Conservation (phyloP, 2,888 invertebrate genomes). For the Synanthedon andrenaeformis region DNA sequence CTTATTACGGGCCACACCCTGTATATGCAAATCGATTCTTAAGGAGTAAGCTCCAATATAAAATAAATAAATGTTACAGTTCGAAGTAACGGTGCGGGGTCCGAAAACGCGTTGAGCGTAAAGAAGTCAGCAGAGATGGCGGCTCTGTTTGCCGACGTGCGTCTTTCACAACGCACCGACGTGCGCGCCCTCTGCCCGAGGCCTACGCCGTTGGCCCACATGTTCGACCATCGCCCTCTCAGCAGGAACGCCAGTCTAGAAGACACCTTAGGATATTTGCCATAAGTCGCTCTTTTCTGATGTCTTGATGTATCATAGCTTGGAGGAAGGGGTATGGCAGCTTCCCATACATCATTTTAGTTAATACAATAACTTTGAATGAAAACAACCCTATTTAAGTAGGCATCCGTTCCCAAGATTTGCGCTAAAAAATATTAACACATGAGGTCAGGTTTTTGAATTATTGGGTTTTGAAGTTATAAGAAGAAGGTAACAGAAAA, state of each 20-base stretch:
- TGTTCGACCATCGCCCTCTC: slow-evolving; percentile 48
- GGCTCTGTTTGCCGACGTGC: slow-evolving; percentile 84
- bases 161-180: slow-evolving; percentile 78
- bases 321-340: too few relatives aligned
- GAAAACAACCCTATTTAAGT: too few relatives aligned
- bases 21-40: too few relatives aligned
- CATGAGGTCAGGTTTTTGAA: too few relatives aligned
- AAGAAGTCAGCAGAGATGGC: slow-evolving; percentile 92
- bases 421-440: too few relatives aligned
- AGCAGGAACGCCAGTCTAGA: slow-evolving; percentile 69
- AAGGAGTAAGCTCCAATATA: too few relatives aligned
- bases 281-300: slow-evolving; percentile 26
- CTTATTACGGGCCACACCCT: too few relatives aligned
- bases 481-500: too few relatives aligned
- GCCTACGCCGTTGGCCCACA: slow-evolving; percentile 32
- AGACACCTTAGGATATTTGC: slow-evolving; percentile 75
- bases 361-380: too few relatives aligned
- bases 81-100: slow-evolving; percentile 62
- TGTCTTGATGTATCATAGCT: not conserved
- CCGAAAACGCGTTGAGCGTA: slow-evolving; percentile 81
- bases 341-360: too few relatives aligned
- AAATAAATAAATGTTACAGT: slow-evolving; percentile 25
- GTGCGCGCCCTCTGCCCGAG: slow-evolving; percentile 54
- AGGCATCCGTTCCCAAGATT: too few relatives aligned
- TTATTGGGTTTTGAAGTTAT: too few relatives aligned